Base-by-base conservation (phyloP, 1,140 invertebrate species). In the Hetaerina americana region DNA sequence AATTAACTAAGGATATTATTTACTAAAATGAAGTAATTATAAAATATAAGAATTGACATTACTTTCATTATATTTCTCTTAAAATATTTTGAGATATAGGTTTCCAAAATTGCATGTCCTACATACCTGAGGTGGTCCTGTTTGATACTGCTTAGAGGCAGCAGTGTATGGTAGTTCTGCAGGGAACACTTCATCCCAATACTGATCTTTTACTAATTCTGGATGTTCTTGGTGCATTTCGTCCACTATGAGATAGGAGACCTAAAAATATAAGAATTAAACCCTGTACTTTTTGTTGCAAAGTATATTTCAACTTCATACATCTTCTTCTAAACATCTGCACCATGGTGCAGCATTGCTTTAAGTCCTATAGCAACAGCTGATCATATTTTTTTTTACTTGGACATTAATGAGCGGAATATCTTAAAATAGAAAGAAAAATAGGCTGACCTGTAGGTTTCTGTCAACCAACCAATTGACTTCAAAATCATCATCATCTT, bases 401-500 rank as follows among this genome's bases (percentile, higher is more conserved):
- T 22, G 25, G 70, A 70, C 70, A 66, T 66, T n/a, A n/a, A n/a
- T n/a, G n/a, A n/a, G n/a, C n/a, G n/a, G n/a, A n/a, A n/a, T n/a
- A n/a, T n/a, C n/a, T 70, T 12, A 10, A 70, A 15, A 18, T 10
- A 18, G 12, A 75, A 12, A 31, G 70, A 75, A 5, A 68, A 70
- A 66, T 18, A 27, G 10, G 57, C 67, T 70, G 26, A 81, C 77
- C 71, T 80, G 78, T 22, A 83, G 75, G 75, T 83, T 79, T 72
- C 82, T 75, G 72, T 84, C 82, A 66, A 84, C 78, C 22, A 84
- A 76, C 78, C 80, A 83, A 72, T 83, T 84, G 8, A 82, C 76
- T 74, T 88, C 86, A 80, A 84, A 87, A 76, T 87, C 86, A 75
- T 87, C 86, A 72, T 87, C 86, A 77, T 88, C 86, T 78, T 87